Percentiles rank a stretch among this genome's conserved stretches.
Evolutionary conservation across 2,888 invertebrate genomes (phyloP).

Genomic region (Phragmatobia fuliginosa): DNA sequence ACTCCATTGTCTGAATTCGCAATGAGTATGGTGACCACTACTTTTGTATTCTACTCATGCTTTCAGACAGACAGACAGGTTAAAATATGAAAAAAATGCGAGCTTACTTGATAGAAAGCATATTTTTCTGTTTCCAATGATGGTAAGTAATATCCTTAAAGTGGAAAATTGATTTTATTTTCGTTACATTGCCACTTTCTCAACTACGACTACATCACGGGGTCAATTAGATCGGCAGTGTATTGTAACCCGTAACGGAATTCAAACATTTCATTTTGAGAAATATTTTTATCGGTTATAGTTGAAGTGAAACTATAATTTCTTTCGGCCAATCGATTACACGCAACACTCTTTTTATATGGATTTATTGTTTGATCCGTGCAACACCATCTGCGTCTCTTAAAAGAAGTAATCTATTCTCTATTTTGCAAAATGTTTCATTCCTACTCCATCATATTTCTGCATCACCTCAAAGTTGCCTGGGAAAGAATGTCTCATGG

Average conservation of each 20-base stretch:
- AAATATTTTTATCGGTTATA: constrained; percentile 33
- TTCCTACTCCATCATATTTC: no score
- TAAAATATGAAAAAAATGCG: no score
- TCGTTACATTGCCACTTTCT: neutral
- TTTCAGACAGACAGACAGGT: no score
- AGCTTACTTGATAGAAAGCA: no score
- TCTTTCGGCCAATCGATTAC: constrained; percentile 32
- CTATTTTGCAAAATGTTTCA: no score
- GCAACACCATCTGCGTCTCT: neutral
- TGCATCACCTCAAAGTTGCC: no score
- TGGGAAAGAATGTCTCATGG: no score
- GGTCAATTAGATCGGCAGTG: neutral
- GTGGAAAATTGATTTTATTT: neutral
- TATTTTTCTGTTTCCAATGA: no score
- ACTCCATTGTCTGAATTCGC: no score
- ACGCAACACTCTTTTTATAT: constrained; percentile 26
- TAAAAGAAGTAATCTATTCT: neutral
- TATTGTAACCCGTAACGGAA: neutral
- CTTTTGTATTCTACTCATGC: no score
- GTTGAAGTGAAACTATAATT: constrained; percentile 36
- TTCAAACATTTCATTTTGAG: constrained; percentile 21
- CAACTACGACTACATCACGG: neutral
- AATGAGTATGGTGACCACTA: no score
- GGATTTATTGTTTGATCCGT: neutral
- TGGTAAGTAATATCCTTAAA: neutral